Evolutionary conservation across 1,140 invertebrate species (phyloP).

Genomic region (Ceratoteleas bidentatus): DNA sequence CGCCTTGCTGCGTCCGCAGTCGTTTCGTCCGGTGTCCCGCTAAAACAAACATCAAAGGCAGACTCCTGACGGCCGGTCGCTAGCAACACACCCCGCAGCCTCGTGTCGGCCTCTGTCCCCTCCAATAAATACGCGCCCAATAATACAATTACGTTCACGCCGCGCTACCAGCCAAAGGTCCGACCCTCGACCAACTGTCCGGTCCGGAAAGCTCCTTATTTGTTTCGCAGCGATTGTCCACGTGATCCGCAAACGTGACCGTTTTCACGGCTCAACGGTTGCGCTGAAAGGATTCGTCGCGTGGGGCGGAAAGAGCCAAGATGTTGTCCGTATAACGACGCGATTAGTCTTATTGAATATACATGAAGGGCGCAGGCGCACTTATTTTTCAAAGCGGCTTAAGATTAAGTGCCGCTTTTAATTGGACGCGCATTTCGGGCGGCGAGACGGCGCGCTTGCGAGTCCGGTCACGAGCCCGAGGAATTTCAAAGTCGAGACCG

Average conservation of each 20-base stretch:
- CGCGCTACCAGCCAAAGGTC: slow-evolving; percentile 37
- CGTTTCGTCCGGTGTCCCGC: slow-evolving; percentile 28
- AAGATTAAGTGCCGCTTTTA: no score
- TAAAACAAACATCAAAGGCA: slow-evolving; percentile 61
- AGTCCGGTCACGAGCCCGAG: no score
- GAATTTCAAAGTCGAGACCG: no score
- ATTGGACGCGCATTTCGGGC: no score
- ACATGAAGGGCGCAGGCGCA: background rate
- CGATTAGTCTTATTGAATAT: background rate
- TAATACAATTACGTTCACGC: slow-evolving; percentile 54
- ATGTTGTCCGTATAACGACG: background rate
- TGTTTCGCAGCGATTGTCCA: slow-evolving; percentile 58
- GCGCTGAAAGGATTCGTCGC: slow-evolving; percentile 14
- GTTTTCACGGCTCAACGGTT: slow-evolving; percentile 38
- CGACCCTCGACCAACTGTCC: slow-evolving; percentile 48
- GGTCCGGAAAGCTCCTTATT: slow-evolving; percentile 45
- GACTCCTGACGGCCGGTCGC: no score
- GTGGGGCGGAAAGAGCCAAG: background rate
- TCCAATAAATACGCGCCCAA: no score
- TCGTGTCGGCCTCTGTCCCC: no score
- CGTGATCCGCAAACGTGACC: slow-evolving; percentile 58
- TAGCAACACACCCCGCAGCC: no score
- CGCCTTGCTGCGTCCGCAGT: slow-evolving; percentile 38
- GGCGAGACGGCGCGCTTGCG: no score
- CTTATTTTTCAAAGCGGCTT: no score